Evolutionary conservation across 2,888 invertebrate genomes (phyloP).

Genomic region (Brenthis daphne): DNA sequence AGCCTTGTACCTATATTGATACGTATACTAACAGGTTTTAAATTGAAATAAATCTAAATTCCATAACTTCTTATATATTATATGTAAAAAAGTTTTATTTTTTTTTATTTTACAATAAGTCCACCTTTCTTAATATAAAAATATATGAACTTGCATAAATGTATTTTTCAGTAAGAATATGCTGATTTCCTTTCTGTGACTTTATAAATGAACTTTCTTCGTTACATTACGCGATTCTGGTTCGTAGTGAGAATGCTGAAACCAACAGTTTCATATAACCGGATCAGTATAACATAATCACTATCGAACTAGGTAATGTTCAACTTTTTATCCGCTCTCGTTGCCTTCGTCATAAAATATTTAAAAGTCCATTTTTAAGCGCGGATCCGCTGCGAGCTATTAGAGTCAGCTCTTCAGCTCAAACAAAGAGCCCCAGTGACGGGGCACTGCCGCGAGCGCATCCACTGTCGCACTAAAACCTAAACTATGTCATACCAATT

Average conservation of each 20-base stretch:
- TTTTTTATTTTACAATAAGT: background rate
- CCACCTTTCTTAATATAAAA: background rate
- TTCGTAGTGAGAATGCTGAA: background rate
- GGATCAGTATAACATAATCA: slow-evolving; percentile 30
- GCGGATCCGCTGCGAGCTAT: slow-evolving; percentile 78
- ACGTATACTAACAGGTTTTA: no score
- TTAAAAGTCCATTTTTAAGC: slow-evolving; percentile 79
- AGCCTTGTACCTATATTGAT: no score
- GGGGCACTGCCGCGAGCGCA: slow-evolving; percentile 66
- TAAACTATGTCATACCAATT: slow-evolving; percentile 52
- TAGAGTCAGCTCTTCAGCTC: slow-evolving; percentile 79
- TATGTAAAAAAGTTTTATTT: background rate
- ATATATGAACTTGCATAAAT: background rate
- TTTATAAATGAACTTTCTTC: slow-evolving; percentile 1
- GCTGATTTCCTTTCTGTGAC: background rate
- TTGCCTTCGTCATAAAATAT: slow-evolving; percentile 72
- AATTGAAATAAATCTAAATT: no score
- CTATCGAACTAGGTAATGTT: slow-evolving; percentile 38
- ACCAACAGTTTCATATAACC: slow-evolving; percentile 9
- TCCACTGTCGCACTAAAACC: slow-evolving; percentile 41
- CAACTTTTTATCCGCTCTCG: slow-evolving; percentile 54
- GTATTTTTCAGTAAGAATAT: background rate
- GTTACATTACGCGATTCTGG: background rate
- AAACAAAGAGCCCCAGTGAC: slow-evolving; percentile 78
- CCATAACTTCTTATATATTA: no score